These are phyloP conservation scores for Nixonia krombeini DNA, from an alignment of 1,140 invertebrate species.

Conservation along the genomic window DNA sequence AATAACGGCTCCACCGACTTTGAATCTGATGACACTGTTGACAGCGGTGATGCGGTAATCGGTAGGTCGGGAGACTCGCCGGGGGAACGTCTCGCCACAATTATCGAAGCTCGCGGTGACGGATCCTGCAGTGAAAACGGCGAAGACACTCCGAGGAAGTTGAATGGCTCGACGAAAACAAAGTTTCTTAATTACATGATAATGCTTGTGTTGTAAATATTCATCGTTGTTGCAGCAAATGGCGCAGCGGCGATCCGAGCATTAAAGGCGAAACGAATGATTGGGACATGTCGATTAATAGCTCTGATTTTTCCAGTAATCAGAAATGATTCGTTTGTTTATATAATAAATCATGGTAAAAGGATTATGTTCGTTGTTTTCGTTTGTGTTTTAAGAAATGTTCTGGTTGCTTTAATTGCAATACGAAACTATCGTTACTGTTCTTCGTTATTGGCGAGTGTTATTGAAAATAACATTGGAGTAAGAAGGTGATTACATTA, in stretches of 20 bases:
- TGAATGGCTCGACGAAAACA: conserved; percentile 58
- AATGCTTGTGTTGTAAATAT: conserved; percentile 65
- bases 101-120: conserved; percentile 62
- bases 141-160: conserved; percentile 55
- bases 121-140: conserved; percentile 59
- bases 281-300: background rate
- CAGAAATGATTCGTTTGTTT: conserved; percentile 4
- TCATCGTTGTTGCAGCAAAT: conserved; percentile 4
- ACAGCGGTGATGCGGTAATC: conserved; percentile 31
- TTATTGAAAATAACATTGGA: no score
- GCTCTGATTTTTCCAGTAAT: background rate
- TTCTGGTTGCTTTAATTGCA: no score
- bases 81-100: conserved; percentile 62
- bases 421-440: no score
- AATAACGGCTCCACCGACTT: conserved; percentile 58
- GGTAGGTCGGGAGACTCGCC: conserved; percentile 10
- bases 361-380: no score
- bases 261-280: background rate
- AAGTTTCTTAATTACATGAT: conserved; percentile 68
- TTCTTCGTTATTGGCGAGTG: no score
- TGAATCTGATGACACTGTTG: conserved; percentile 59
- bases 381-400: no score
- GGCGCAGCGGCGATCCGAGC: background rate
- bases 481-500: no score
- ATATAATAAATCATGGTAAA: background rate